Conservation (phyloP, 2,888 invertebrate species). For the Drepana falcataria region DNA sequence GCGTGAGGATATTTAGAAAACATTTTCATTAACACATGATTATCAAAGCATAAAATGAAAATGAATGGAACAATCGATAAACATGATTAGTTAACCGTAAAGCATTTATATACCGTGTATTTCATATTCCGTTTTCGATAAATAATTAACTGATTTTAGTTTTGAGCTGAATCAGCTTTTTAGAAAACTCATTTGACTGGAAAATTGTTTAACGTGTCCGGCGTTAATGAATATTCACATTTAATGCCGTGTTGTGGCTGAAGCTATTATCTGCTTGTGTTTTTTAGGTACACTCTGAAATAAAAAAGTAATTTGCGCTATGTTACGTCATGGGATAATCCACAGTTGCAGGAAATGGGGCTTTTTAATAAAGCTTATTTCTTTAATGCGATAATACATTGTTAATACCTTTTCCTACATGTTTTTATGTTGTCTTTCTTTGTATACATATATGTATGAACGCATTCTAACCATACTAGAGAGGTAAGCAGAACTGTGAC, state of each 20-base stretch:
- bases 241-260: slow-evolving; percentile 29
- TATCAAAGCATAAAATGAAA: background rate
- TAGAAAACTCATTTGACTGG: slow-evolving; percentile 75
- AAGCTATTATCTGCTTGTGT: slow-evolving; percentile 23
- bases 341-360: background rate
- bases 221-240: slow-evolving; percentile 47
- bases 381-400: background rate
- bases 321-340: background rate
- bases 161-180: slow-evolving; percentile 75
- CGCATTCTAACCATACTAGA: no score
- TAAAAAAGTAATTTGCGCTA: slow-evolving; percentile 1
- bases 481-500: no score
- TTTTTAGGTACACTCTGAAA: slow-evolving; percentile 19
- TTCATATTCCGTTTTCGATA: slow-evolving; percentile 47
- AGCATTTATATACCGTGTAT: slow-evolving; percentile 35
- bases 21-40: background rate
- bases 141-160: slow-evolving; percentile 74
- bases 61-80: slow-evolving; percentile 8
- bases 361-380: background rate
- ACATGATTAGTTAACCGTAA: slow-evolving; percentile 7
- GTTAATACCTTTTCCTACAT: background rate
- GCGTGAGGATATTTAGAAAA: background rate
- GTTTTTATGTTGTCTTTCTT: no score
- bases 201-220: slow-evolving; percentile 63
- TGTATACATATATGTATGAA: no score